Base-by-base conservation (phyloP, 1,140 invertebrate genomes). In the Trichonephila clavata region DNA sequence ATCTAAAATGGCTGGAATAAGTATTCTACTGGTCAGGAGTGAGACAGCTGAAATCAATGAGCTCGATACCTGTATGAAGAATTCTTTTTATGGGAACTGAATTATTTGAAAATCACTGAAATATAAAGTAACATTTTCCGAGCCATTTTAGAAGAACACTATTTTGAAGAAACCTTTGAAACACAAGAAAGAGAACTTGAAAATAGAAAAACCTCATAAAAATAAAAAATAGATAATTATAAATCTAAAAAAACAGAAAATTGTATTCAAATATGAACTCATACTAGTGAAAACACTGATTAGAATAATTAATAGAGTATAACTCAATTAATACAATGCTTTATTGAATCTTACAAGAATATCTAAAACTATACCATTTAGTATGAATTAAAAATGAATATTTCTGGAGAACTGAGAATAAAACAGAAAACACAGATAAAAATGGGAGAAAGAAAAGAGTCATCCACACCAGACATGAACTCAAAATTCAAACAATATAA, bases 1-100 rank as follows among this genome's bases (percentile, higher is more conserved):
- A 39, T 86, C 84, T 88, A 93, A 93, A 63, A 93, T 27, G 16
- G 50, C 92, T 18, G 92, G 92, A 80, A 93, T 87, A n/a, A 93
- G n/a, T 71, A 93, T 81, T 87, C 68, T 87, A 88, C 65, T 93
- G 16, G 92, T 61, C 84, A 93, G 86, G 84, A 87, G 86, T 24
- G 92, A 87, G 7, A 27, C 92, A 43, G 86, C 84, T 93, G 92
- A 80, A 87, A 93, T 60, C 83, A 93, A 93, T 93, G 92, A 60
- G 68, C 32, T 57, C 50, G 27, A 80, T 24, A 93, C 92, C 92
- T 93, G 71, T 27, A 43, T 86, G 86, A 63, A 93, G 68, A 88
- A 71, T 68, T 86, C 63, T 32, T 71, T 86, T 71, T 87, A 87
- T 87, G 84, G 84, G 59, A 87, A 20, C 8, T 61, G 84, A 87